Conservation (phyloP, 2,888 invertebrate species). For the Desoria tigrina region DNA sequence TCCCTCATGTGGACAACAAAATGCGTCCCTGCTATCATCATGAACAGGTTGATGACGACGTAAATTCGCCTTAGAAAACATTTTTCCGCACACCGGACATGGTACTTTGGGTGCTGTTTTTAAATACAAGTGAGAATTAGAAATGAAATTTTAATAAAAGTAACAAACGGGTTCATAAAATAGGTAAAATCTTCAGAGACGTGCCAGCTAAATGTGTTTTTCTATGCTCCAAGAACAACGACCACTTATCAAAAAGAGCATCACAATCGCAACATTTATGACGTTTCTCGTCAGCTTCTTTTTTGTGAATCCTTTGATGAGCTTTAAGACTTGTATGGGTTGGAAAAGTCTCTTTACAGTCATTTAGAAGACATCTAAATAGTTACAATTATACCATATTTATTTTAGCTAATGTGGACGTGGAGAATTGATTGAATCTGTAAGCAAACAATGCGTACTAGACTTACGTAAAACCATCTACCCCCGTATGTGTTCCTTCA, state of each 20-base stretch:
- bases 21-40: conserved; percentile 29
- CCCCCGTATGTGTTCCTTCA: conserved; percentile 40
- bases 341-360: conserved; percentile 34
- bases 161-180: neutral
- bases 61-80: conserved; percentile 21
- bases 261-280: conserved; percentile 33
- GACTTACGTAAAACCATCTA: conserved; percentile 36
- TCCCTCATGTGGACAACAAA: conserved; percentile 34
- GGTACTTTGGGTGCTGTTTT: conserved; percentile 4
- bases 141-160: neutral
- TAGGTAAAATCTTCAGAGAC: neutral
- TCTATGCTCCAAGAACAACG: conserved; percentile 30
- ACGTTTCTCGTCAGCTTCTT: conserved; percentile 14
- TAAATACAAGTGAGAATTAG: no score
- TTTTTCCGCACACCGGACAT: conserved; percentile 29
- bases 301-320: conserved; percentile 28
- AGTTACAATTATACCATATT: neutral
- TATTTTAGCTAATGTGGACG: no score
- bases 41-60: conserved; percentile 32
- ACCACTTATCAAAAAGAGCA: conserved; percentile 35
- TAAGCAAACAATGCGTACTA: neutral
- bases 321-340: conserved; percentile 24
- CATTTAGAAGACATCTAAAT: conserved; percentile 34
- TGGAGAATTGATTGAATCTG: neutral
- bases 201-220: conserved; percentile 31